phyloP scores from a whole-genome alignment of 2,888 invertebrate species.

The Tyria jacobaeae region DNA sequence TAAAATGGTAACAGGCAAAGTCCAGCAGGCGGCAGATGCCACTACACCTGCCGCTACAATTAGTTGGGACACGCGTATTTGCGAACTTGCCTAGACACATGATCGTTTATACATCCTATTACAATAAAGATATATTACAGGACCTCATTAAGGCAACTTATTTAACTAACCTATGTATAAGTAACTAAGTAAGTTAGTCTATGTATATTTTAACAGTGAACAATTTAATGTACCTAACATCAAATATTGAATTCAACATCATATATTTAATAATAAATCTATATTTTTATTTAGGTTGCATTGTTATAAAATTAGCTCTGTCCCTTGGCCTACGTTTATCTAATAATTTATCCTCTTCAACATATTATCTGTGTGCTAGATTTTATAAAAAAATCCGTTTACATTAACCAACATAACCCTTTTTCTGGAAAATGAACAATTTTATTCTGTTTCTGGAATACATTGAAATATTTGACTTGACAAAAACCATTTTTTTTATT shows the following conservation, averaged over 20 bases:
- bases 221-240: too few species aligned
- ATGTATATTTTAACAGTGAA: too few species aligned
- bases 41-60: constrained; percentile 79
- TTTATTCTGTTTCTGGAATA: too few species aligned
- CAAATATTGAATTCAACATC: too few species aligned
- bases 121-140: background rate
- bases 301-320: background rate
- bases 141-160: background rate
- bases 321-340: too few species aligned
- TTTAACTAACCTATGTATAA: background rate
- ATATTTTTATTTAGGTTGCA: too few species aligned
- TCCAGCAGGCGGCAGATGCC: constrained; percentile 80
- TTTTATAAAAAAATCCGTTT: background rate
- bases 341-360: too few species aligned
- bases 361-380: background rate
- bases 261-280: too few species aligned
- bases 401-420: too few species aligned
- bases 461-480: too few species aligned
- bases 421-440: too few species aligned
- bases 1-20: constrained; percentile 69
- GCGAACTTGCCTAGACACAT: constrained; percentile 51
- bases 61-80: constrained; percentile 76
- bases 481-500: background rate
- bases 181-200: background rate
- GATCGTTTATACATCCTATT: constrained; percentile 30